Evolutionary conservation across 2,888 invertebrate species (phyloP).

Genomic region (Dicyrtomina minuta): DNA sequence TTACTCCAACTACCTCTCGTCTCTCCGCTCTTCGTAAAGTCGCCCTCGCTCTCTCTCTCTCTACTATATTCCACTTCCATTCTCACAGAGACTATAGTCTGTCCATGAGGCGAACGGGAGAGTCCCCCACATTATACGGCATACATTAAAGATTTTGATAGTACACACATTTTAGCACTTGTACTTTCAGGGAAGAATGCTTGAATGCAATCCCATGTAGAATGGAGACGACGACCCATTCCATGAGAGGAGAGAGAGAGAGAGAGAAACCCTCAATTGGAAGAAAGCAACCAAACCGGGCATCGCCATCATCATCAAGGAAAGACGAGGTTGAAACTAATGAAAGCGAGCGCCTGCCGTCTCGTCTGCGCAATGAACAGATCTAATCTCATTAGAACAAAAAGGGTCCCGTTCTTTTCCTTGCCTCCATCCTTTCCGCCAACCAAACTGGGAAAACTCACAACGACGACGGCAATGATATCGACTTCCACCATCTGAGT

Average conservation of each 20-base stretch:
- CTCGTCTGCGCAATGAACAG: slow-evolving; percentile 50
- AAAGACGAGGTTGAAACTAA: slow-evolving; percentile 47
- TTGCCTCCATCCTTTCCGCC: slow-evolving; percentile 25
- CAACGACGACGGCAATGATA: slow-evolving; percentile 26
- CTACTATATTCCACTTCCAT: neutral
- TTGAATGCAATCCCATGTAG: slow-evolving; percentile 18
- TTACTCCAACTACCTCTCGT: neutral
- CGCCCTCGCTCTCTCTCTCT: neutral
- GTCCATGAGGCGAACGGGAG: neutral
- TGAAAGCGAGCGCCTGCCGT: slow-evolving; percentile 47
- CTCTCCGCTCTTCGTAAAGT: neutral
- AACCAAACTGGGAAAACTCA: slow-evolving; percentile 25
- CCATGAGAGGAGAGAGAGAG: slow-evolving; percentile 4
- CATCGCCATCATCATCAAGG: slow-evolving; percentile 37
- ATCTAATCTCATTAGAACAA: slow-evolving; percentile 51
- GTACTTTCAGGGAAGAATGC: neutral
- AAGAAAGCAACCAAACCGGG: slow-evolving; percentile 24
- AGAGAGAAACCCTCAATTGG: slow-evolving; percentile 19
- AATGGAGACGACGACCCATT: slow-evolving; percentile 9
- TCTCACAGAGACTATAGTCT: neutral
- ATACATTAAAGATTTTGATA: slow-evolving; percentile 30
- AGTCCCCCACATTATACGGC: slow-evolving; percentile 18
- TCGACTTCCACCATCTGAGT: slow-evolving; percentile 34
- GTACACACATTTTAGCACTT: slow-evolving; percentile 34
- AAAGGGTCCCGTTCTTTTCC: slow-evolving; percentile 40